Conservation (phyloP, 2,113 vertebrate species). For the Enhydra lutris region DNA sequence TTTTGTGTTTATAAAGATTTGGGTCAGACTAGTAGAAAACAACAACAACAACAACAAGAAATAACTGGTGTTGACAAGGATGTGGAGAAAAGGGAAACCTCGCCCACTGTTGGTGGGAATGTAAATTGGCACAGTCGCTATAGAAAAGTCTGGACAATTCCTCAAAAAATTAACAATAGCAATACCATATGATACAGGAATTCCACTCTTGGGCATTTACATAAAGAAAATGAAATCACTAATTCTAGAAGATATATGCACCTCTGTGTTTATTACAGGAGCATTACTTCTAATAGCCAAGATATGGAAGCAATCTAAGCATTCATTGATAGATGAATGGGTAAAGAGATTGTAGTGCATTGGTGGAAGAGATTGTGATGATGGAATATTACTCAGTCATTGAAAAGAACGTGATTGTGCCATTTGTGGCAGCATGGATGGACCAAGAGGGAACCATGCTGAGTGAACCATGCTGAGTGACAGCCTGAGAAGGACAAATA, state of each 20-base stretch:
- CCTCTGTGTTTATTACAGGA: background rate
- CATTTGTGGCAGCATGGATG: background rate
- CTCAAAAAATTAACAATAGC: background rate
- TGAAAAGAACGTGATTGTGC: background rate
- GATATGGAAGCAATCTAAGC: background rate
- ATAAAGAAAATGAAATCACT: background rate
- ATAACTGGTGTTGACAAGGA: background rate
- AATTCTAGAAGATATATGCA: background rate
- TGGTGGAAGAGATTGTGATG: background rate
- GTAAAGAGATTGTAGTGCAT: background rate
- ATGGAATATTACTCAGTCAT: background rate
- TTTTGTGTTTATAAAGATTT: background rate
- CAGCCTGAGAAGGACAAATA: background rate
- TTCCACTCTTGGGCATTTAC: background rate
- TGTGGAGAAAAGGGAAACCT: background rate
- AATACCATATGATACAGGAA: background rate
- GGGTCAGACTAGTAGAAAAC: background rate
- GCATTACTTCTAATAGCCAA: background rate
- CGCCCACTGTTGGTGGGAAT: background rate
- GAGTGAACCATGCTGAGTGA: background rate
- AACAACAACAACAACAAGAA: background rate
- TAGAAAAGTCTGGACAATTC: background rate
- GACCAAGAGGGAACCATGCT: background rate
- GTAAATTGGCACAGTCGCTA: background rate
- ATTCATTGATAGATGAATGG: background rate